Base-by-base conservation (phyloP, 2,797 vertebrate species). In the Sparidentex hasta region DNA sequence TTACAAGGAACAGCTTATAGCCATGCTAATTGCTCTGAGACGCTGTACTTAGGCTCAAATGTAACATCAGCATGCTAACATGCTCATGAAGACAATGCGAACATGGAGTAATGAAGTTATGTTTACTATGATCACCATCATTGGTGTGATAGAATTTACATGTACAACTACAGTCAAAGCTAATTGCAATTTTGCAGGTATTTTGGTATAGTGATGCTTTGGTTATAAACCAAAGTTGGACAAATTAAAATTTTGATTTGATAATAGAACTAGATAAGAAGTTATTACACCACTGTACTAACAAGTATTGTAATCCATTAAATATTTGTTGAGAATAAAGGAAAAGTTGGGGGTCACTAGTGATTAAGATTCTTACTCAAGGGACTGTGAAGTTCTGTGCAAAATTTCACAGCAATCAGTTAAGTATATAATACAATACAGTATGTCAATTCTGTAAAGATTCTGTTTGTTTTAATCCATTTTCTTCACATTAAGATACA, bases 401-500 rank as follows among this genome's bases (percentile, higher is more conserved):
- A 27, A 66, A 51, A 48, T 21, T 33, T 16, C n/a, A 58, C 25
- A n/a, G 17, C 8, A 51, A 27, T 51, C 11, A 66, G 13, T 62
- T 9, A n/a, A 48, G 14, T 27, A 2, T 38, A 38, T 38, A 11
- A 38, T 38, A 38, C 38, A 38, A 38, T 38, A 9, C 38, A 38
- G 2, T 16, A 7, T 2, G 5, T 46, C 1, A 27, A 65, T 66
- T 29, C 33, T 59, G 20, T 72, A 65, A 59, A 55, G 12, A 20
- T 62, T 9, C 8, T 59, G 16, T 58, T 2, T 65, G 4, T 67
- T 68, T 75, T 59, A 20, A 18, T 71, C 2, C 18, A 21, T 58
- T 71, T 16, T 64, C 41, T 82, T 65, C 3, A 41, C 68, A 25
- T 67, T 51, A 73, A 96, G 95, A 81, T 94, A 89, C 82, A 38